Conservation (phyloP, 2,888 invertebrate genomes). For the Cremastobaeus sp. region DNA sequence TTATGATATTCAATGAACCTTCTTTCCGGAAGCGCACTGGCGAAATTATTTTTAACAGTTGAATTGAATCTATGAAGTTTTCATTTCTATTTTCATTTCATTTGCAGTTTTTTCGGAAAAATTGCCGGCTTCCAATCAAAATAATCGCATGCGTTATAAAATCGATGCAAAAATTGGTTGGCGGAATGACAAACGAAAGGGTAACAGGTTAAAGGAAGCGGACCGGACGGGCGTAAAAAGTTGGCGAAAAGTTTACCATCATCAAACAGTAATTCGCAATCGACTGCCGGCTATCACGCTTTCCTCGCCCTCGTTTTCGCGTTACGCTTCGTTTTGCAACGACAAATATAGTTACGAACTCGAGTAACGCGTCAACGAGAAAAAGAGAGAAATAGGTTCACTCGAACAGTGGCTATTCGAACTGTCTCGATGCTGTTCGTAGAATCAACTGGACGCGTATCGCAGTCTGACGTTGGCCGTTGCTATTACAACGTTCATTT, state of each 20-base stretch:
- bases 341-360: constrained; percentile 66
- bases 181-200: constrained; percentile 61
- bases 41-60: constrained; percentile 20
- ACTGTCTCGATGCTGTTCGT: constrained; percentile 60
- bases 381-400: constrained; percentile 37
- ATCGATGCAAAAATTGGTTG: constrained; percentile 28
- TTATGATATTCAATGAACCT: background rate
- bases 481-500: constrained; percentile 58
- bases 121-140: constrained; percentile 30
- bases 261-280: constrained; percentile 69
- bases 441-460: constrained; percentile 57
- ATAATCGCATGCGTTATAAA: constrained; percentile 22
- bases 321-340: constrained; percentile 65
- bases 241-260: constrained; percentile 65
- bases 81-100: background rate
- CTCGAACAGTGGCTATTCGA: constrained; percentile 49
- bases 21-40: no score
- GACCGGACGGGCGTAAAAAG: constrained; percentile 55
- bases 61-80: constrained; percentile 14
- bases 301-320: constrained; percentile 58
- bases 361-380: constrained; percentile 56
- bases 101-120: background rate
- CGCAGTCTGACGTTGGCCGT: constrained; percentile 46
- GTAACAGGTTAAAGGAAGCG: constrained; percentile 52
- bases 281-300: constrained; percentile 51